Percentiles rank a stretch among this genome's conserved stretches.
Conservation (phyloP, 30 jellyfish, hydroid and myxozoan genomes). For the Hydra vulgaris region DNA sequence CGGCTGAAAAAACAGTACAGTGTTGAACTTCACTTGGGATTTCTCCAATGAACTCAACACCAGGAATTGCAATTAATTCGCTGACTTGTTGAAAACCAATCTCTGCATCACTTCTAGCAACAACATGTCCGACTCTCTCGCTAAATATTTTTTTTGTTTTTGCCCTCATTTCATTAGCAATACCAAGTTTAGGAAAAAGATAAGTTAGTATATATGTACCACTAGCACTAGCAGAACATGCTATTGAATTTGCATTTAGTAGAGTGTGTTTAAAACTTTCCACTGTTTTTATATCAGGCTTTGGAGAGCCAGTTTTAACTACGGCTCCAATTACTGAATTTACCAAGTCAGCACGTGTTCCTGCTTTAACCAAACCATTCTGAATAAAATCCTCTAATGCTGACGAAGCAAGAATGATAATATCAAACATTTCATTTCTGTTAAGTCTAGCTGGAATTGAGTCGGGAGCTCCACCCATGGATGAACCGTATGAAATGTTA, state of each 20-base stretch:
- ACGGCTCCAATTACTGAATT: background rate
- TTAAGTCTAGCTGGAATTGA: background rate
- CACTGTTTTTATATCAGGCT: background rate
- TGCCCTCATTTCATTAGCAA: background rate
- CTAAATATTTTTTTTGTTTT: background rate
- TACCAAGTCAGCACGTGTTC: background rate
- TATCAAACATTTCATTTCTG: background rate
- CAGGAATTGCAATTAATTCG: background rate
- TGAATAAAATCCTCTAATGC: background rate
- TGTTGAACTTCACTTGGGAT: background rate
- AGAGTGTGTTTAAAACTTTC: background rate
- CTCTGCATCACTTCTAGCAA: background rate
- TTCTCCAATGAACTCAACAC: background rate
- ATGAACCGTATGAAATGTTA: background rate
- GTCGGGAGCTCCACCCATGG: background rate
- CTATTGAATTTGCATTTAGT: background rate
- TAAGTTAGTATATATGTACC: background rate
- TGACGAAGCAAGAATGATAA: background rate
- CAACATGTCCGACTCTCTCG: background rate
- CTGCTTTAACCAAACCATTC: background rate
- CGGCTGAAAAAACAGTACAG: background rate
- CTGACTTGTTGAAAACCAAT: background rate
- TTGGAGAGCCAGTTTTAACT: background rate
- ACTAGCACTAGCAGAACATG: background rate
- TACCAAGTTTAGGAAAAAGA: background rate